Base-by-base conservation (phyloP, 2,888 invertebrate genomes). In the Mythimna impura region DNA sequence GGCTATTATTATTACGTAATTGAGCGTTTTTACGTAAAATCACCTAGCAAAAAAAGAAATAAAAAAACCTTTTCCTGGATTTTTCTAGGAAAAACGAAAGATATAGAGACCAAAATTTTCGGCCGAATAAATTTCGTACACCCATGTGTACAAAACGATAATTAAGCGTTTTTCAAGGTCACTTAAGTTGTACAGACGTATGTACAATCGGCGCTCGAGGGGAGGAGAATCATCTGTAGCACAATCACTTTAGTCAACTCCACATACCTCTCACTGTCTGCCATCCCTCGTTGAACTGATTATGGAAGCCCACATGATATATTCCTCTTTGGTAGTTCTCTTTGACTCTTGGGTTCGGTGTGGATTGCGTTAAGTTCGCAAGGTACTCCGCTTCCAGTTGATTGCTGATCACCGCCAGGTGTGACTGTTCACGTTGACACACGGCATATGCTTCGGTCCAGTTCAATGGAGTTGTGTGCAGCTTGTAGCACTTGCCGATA, bases 401-500 rank as follows among this genome's bases (percentile, higher is more conserved):
- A 20, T 86, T 90, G 70, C 93, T 89, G 60, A 93, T 89, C 14
- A 94, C 86, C 5, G 92, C 92, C 52, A 94, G 70, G 69, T 91
- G 89, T 0, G 73, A 14, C 20, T 71, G 40, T 43, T 71, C 71
- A 25, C 89, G 76, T 36, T 81, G 84, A 78, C 95, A 95, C 1
- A 87, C 78, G 1, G 82, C 83, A 40, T 90, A 88, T 0, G 95
- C 94, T 0, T 93, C 93, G 0, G 85, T 84, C 95, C 95, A 95
- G 52, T 86, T 92, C 77, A 83, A 74, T 0, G 94, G 92, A 0
- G 80, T 86, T 17, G 89, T 71, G 73, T 95, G 95, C 54, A 94
- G 90, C 71, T 94, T 94, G 86, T 94, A 94, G 78, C 94, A 95
- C 80, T 88, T 90, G 3, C 91, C 91, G 7, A 63, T 47, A 2